Evolutionary conservation across 2,797 vertebrate genomes (phyloP), one percentile per base, ranked within the genome.

Genomic region (Ptychobarbus kaznakovi): DNA sequence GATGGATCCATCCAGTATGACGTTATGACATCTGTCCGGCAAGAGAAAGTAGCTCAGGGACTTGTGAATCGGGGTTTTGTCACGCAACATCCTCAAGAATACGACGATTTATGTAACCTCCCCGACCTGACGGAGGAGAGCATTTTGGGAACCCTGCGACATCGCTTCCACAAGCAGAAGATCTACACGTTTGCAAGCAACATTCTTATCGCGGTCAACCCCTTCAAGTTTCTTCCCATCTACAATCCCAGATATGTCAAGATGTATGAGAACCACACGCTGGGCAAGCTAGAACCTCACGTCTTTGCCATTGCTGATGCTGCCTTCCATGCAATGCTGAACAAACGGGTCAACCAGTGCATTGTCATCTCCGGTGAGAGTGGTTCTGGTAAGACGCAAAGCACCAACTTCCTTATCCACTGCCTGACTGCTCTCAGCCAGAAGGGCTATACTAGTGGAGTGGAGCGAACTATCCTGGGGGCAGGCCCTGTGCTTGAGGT

Each of bases 221-320:
- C 98, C 82, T 98, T 98, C 90, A 97, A 96, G 91, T 98, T 97
- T 92, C 92, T 99, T 13, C 97, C 97, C 65, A 96, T 97, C 89
- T 99, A 99, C 93, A 99, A 99, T 90, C 98, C 98, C 85, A 99
- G 97, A 88, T 98, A 97, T 3, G 95, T 99, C 90, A 97, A 97
- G 93, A 96, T 96, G 95, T 99, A 99, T 0, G 96, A 98, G 92
- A 97, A 97, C 86, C 97, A 97, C 90, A 95, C 95, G 0, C 96
- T 99, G 49, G 97, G 97, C 15, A 96, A 95, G 88, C 72, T 98
- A 66, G 97, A 97, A 86, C 98, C 98, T 2, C 98, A 99, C n/a
- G 96, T 99, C 83, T 99, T 99, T 1, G 97, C 97, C 1, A 93
- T 99, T 6, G 98, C 98, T 0, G 97, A 98, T 0, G 95, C 94